Conservation (phyloP, 2,113 vertebrate species). For the Antidorcas marsupialis region DNA sequence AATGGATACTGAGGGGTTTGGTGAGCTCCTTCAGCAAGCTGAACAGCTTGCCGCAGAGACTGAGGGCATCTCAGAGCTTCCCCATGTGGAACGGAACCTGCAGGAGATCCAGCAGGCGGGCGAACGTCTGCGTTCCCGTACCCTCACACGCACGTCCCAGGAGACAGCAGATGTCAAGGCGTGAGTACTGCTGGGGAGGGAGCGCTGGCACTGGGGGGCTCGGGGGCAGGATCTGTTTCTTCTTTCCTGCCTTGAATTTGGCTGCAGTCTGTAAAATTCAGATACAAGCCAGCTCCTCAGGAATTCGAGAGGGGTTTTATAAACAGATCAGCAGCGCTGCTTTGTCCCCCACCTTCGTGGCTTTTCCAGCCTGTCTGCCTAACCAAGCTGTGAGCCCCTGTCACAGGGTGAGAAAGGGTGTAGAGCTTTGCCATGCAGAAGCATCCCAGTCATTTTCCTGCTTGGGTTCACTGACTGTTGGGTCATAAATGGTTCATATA, state of each 20-base stretch:
- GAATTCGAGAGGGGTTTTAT: background rate
- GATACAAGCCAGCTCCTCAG: background rate
- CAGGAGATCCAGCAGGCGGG: conserved; percentile 97
- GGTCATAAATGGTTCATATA: background rate
- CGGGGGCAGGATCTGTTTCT: background rate
- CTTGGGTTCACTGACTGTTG: background rate
- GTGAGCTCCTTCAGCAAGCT: conserved; percentile 96
- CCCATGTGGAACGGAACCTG: conserved; percentile 94
- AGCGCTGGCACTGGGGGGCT: background rate
- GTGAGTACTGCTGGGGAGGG: conserved; percentile 82
- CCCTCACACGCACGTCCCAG: conserved; percentile 94
- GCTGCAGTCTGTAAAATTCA: background rate
- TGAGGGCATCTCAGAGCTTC: conserved; percentile 94
- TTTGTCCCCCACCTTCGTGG: background rate
- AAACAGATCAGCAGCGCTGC: background rate
- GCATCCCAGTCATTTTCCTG: background rate
- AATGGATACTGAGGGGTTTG: conserved; percentile 97
- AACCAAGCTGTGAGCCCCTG: background rate
- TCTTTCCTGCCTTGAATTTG: conserved; percentile 28
- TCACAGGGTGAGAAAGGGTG: background rate
- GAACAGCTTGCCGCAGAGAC: conserved; percentile 98
- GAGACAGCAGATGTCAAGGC: conserved; percentile 97
- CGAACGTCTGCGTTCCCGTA: conserved; percentile 94
- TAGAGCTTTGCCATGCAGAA: background rate
- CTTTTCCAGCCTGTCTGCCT: background rate